These are phyloP conservation scores for Epinotia ramella DNA, from an alignment of 2,888 invertebrate genomes.

Conservation along the genomic window DNA sequence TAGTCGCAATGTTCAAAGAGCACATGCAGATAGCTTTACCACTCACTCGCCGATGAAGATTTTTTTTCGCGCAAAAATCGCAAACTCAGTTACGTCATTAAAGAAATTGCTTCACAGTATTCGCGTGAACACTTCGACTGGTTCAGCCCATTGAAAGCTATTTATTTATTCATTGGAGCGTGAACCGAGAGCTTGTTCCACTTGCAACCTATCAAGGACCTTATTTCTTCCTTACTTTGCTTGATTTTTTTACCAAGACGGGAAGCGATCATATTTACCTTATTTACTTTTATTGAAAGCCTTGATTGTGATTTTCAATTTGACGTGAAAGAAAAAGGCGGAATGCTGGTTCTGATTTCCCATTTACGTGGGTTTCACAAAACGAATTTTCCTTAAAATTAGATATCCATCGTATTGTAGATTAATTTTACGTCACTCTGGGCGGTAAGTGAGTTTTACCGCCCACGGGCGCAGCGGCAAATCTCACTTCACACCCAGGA, in stretches of 20 bases:
- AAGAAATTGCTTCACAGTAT: conserved; percentile 48
- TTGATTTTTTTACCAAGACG: background rate
- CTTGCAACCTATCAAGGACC: conserved; percentile 22
- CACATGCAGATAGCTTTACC: background rate
- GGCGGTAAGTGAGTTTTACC: too few relatives aligned
- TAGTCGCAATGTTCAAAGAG: background rate
- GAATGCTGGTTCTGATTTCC: too few relatives aligned
- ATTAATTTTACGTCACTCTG: too few relatives aligned
- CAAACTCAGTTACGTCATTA: conserved; percentile 47
- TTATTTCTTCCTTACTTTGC: conserved; percentile 3
- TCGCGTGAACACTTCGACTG: conserved; percentile 47
- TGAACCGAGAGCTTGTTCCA: conserved; percentile 54
- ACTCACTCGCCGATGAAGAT: background rate
- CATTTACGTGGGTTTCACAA: too few relatives aligned
- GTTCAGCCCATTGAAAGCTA: conserved; percentile 63
- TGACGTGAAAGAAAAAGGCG: too few relatives aligned
- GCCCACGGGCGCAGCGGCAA: too few relatives aligned
- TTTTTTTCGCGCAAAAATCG: conserved; percentile 23
- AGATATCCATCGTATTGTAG: too few relatives aligned
- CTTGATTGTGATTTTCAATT: too few relatives aligned
- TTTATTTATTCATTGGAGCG: conserved; percentile 78
- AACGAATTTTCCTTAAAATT: too few relatives aligned
- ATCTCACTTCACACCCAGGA: too few relatives aligned
- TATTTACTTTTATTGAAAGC: background rate
- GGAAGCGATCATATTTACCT: background rate